phyloP scores from a whole-genome alignment of 2,888 invertebrate genomes.

The Monochamus alternatus region DNA sequence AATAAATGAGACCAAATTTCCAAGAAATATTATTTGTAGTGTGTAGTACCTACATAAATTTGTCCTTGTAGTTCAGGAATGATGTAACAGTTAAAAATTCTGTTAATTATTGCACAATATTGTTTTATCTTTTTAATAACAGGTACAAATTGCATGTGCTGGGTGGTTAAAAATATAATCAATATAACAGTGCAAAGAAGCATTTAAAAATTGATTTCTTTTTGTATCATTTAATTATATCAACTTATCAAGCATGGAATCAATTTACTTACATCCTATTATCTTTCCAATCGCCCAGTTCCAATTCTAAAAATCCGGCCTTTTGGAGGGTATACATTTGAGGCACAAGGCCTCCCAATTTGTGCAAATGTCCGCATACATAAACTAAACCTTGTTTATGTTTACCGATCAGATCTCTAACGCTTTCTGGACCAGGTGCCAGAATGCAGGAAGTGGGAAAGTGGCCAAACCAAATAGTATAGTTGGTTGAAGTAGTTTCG shows the following conservation, averaged over 20 bases:
- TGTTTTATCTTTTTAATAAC: background rate
- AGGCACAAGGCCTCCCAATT: slow-evolving; percentile 84
- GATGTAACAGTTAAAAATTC: background rate
- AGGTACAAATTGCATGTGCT: no score
- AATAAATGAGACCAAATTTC: no score
- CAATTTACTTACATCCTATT: slow-evolving; percentile 80
- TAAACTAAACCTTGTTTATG: slow-evolving; percentile 81
- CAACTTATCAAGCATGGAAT: no score
- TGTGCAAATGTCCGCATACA: slow-evolving; percentile 93
- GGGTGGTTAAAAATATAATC: background rate
- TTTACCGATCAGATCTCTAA: slow-evolving; percentile 76
- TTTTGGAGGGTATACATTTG: slow-evolving; percentile 91
- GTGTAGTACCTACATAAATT: no score
- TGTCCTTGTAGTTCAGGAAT: no score
- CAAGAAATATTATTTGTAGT: no score
- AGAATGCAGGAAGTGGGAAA: slow-evolving; percentile 93
- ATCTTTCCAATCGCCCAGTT: slow-evolving; percentile 94
- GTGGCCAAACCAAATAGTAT: slow-evolving; percentile 89
- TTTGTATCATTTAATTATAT: no score
- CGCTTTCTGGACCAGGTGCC: slow-evolving; percentile 72
- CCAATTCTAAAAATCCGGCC: slow-evolving; percentile 88
- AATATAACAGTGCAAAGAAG: background rate
- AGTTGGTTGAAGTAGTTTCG: slow-evolving; percentile 72
- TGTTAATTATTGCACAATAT: background rate
- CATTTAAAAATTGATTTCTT: no score